Percentiles rank a stretch among this genome's conserved stretches.
phyloP scores from a whole-genome alignment of 1,140 invertebrate species.

The Homarus americanus region DNA sequence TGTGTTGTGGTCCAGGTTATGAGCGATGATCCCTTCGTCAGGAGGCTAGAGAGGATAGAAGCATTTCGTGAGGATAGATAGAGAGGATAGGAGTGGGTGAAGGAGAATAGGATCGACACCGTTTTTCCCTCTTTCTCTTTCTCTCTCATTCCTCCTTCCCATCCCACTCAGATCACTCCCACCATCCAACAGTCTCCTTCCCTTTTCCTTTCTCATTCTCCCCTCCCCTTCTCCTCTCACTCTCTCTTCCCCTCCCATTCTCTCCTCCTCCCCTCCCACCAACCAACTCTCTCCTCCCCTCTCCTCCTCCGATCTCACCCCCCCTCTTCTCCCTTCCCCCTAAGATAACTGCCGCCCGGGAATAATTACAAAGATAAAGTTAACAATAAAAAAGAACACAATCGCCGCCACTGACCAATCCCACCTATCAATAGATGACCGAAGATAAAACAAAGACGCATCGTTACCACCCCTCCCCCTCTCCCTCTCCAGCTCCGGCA shows the following conservation, averaged over 20 bases:
- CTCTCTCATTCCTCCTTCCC: no score
- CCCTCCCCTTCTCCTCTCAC: neutral
- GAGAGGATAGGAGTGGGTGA: neutral
- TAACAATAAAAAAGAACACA: slow-evolving; percentile 42
- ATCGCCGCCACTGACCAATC: slow-evolving; percentile 46
- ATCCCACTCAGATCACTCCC: neutral
- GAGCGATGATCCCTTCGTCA: no score
- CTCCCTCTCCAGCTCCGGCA: neutral
- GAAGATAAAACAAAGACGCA: no score
- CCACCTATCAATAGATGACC: slow-evolving; percentile 49
- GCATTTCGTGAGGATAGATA: neutral
- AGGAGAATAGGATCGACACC: neutral
- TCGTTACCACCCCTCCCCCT: neutral
- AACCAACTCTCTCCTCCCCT: neutral
- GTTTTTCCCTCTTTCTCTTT: neutral
- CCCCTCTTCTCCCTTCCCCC: neutral
- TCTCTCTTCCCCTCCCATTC: no score
- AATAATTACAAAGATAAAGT: slow-evolving; percentile 31
- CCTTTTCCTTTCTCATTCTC: neutral
- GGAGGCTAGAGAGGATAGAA: no score
- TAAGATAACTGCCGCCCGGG: neutral
- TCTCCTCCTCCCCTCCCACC: neutral
- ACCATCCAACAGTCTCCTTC: neutral
- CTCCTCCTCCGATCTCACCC: neutral
- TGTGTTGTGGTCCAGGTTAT: no score